These are phyloP conservation scores for Tenrec ecaudatus DNA, from an alignment of 2,113 vertebrate species.

Conservation along the genomic window DNA sequence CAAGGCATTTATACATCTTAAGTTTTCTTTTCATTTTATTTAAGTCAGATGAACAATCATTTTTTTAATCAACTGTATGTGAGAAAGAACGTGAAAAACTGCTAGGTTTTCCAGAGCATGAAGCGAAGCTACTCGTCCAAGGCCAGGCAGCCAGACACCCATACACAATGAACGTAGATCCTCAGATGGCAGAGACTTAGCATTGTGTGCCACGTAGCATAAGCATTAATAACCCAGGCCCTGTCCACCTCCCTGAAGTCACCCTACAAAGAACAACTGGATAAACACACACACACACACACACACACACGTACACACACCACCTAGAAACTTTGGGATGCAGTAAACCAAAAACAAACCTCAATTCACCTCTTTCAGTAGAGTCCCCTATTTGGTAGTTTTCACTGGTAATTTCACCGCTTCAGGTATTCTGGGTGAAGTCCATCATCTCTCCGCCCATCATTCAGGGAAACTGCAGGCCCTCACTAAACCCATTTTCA, in stretches of 20 bases:
- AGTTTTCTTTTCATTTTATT: neutral
- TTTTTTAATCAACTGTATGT: neutral
- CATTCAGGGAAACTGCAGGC: neutral
- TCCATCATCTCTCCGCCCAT: neutral
- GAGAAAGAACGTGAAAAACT: neutral
- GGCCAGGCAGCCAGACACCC: neutral
- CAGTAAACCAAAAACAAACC: neutral
- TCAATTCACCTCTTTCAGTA: neutral
- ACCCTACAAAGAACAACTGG: neutral
- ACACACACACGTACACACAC: no score
- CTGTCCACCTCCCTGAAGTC: neutral
- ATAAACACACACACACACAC: neutral
- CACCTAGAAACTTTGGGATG: neutral
- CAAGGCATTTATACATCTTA: neutral
- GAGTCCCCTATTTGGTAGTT: neutral
- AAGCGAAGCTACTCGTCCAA: neutral
- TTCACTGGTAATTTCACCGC: neutral
- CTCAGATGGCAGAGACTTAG: neutral
- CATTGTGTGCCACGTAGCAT: no score
- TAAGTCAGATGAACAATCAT: rapidly evolving
- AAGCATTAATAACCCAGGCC: rapidly evolving
- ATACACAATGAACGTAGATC: neutral
- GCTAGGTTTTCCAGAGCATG: neutral
- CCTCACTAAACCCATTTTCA: neutral
- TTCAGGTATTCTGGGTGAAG: neutral